Evolutionary conservation across 1,140 invertebrate genomes (phyloP).

Genomic region (Carcinoscorpius rotundicauda): DNA sequence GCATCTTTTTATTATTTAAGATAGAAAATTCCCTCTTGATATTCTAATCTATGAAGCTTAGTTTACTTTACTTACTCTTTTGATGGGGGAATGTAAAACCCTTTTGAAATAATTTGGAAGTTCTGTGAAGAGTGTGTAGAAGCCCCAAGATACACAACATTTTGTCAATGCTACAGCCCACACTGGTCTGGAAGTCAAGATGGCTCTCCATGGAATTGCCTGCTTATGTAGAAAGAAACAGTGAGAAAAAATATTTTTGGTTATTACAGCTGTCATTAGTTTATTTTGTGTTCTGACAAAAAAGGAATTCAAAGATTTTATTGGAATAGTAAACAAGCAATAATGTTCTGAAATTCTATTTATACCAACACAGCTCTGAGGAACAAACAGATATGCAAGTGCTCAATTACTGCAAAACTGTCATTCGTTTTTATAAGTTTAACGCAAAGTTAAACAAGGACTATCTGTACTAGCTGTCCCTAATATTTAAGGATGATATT

Average conservation of each 20-base stretch:
- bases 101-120: conserved; percentile 44
- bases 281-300: conserved; percentile 8
- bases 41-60: not conserved
- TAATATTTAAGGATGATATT: too few relatives aligned
- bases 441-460: too few relatives aligned
- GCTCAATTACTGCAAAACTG: too few relatives aligned
- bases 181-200: conserved; percentile 68
- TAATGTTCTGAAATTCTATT: too few relatives aligned
- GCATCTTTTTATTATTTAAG: too few relatives aligned
- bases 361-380: too few relatives aligned
- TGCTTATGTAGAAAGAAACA: not conserved
- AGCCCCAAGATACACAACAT: conserved; percentile 80
- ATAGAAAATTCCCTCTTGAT: too few relatives aligned
- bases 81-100: conserved; percentile 51
- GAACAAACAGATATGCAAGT: too few relatives aligned
- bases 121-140: conserved; percentile 86
- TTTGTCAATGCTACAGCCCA: conserved; percentile 87
- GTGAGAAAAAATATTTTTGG: conserved; percentile 15
- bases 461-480: too few relatives aligned
- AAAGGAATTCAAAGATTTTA: too few relatives aligned
- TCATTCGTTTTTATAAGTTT: too few relatives aligned
- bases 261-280: not conserved
- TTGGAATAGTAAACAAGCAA: too few relatives aligned
- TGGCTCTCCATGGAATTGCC: conserved; percentile 53
- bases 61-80: conserved; percentile 12